A percentile compares a stretch with the other conserved stretches of the same genome.
These are phyloP conservation scores for Drosophila elegans DNA, from an alignment of 1,140 invertebrate genomes.

Conservation along the genomic window DNA sequence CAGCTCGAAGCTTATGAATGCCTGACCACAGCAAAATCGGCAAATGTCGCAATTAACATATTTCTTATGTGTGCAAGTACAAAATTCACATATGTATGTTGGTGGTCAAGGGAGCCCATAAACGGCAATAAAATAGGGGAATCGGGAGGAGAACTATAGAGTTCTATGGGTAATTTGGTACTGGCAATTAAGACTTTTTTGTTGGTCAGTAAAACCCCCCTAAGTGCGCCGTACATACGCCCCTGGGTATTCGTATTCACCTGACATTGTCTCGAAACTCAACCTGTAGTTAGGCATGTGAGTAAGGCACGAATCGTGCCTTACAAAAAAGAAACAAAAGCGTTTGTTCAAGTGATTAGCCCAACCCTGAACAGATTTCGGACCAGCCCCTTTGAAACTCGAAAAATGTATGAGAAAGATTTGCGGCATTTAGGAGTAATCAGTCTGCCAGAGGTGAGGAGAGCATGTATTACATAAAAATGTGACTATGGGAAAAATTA, in stretches of 20 bases:
- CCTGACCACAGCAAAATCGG: constrained; percentile 67
- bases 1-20: constrained; percentile 38
- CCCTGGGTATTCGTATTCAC: constrained; percentile 14
- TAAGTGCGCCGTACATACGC: neutral
- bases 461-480: constrained; percentile 6
- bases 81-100: constrained; percentile 27
- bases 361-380: constrained; percentile 23
- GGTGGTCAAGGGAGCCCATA: neutral
- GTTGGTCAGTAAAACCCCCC: neutral
- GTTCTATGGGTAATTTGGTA: neutral
- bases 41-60: constrained; percentile 79
- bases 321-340: constrained; percentile 33
- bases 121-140: constrained; percentile 4
- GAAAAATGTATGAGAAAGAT: neutral
- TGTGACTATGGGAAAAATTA: constrained; percentile 19
- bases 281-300: neutral
- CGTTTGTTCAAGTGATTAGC: constrained; percentile 43
- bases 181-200: constrained; percentile 3
- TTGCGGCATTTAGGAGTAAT: constrained; percentile 1
- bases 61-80: constrained; percentile 55
- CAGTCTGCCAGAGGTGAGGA: constrained; percentile 7
- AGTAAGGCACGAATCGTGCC: constrained; percentile 15
- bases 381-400: constrained; percentile 6
- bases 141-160: constrained; percentile 15
- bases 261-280: constrained; percentile 20